Evolutionary conservation across 2,113 vertebrate species (phyloP).

Genomic region (Alethe castanea): DNA sequence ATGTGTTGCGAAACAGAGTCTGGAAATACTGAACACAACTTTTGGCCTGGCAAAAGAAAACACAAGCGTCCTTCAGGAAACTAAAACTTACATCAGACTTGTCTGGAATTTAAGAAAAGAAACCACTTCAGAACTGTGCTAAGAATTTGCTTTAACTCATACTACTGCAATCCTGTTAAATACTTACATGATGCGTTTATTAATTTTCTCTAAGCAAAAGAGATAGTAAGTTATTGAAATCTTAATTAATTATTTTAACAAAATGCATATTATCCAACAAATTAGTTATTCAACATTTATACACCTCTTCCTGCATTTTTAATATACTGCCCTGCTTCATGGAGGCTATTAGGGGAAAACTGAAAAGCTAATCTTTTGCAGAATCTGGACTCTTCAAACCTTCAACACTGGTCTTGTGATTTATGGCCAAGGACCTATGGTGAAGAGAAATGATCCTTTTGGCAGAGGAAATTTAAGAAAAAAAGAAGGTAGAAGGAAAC

Average conservation of each 20-base stretch:
- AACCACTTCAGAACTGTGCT: not conserved
- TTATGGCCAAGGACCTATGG: not conserved
- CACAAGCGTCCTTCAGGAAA: not conserved
- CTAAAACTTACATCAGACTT: not conserved
- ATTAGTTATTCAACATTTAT: not conserved
- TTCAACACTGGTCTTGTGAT: not conserved
- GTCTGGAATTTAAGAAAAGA: not conserved
- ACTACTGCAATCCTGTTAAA: not conserved
- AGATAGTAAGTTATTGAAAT: not conserved
- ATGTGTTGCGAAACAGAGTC: not conserved
- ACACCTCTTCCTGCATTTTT: not conserved
- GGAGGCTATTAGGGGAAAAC: not conserved
- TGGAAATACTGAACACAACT: not conserved
- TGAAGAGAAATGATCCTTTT: not conserved
- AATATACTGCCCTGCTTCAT: not conserved
- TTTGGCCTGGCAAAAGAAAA: constrained; percentile 1
- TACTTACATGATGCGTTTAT: not conserved
- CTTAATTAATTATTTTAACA: not conserved
- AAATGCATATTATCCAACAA: not conserved
- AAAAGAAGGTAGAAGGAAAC: not conserved
- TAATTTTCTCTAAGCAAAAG: not conserved
- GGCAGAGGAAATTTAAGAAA: not conserved
- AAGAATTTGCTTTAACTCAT: not conserved
- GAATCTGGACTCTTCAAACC: not conserved
- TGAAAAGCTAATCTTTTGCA: not conserved